A percentile compares a stretch with the other conserved stretches of the same genome.
Evolutionary conservation across 2,888 invertebrate species (phyloP).

Genomic region (Epinotia nisella): DNA sequence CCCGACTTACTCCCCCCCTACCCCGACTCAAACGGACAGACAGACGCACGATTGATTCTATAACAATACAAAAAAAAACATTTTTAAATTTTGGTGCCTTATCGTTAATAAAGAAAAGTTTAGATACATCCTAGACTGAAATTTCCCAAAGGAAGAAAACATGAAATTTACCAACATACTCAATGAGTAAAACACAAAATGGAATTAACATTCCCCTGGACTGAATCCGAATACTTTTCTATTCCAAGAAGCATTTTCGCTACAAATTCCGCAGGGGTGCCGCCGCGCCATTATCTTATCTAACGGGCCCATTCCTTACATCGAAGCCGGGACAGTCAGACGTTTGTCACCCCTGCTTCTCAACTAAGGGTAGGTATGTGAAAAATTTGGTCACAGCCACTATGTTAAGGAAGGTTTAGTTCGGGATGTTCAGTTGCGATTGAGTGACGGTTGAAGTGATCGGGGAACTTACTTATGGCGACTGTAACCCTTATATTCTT

Average conservation of each 20-base stretch:
- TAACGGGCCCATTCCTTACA: conserved; percentile 70
- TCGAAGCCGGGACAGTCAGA: conserved; percentile 59
- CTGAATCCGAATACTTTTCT: conserved; percentile 48
- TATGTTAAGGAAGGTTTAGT: conserved; percentile 29
- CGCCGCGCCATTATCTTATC: conserved; percentile 64
- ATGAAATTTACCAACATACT: not conserved
- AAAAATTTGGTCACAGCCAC: conserved; percentile 35
- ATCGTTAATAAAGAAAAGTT: too few species aligned
- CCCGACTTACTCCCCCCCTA: too few species aligned
- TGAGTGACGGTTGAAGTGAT: conserved; percentile 8
- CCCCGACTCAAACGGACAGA: too few species aligned
- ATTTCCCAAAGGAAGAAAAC: too few species aligned
- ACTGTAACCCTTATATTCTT: too few species aligned
- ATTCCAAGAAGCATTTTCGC: conserved; percentile 51
- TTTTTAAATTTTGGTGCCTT: too few species aligned
- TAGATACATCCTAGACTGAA: too few species aligned
- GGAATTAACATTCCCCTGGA: conserved; percentile 28
- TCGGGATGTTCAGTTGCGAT: conserved; percentile 11
- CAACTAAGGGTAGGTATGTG: conserved; percentile 30
- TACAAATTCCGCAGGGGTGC: conserved; percentile 52
- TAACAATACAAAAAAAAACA: too few species aligned
- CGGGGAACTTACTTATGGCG: not conserved
- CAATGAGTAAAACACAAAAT: conserved; percentile 2
- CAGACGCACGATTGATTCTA: too few species aligned
- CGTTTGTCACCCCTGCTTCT: conserved; percentile 58